Evolutionary conservation across 2,888 invertebrate genomes (phyloP).

Genomic region (Amphipyra berbera): DNA sequence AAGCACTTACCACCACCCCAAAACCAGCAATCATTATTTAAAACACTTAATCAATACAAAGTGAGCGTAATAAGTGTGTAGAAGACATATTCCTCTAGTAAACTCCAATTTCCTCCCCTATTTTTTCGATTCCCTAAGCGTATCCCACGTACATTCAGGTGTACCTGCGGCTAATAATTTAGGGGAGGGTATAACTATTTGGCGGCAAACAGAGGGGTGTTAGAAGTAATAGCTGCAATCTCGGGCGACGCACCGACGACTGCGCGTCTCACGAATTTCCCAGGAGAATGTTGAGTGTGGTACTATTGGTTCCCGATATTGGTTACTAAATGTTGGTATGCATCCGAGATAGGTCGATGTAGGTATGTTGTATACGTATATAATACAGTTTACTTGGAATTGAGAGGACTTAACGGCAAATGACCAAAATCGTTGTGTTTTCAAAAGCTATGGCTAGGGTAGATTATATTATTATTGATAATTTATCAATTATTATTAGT

Average conservation of each 20-base stretch:
- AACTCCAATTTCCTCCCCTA: conserved; percentile 75
- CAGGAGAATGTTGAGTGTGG: conserved; percentile 73
- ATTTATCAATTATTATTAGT: too few species aligned
- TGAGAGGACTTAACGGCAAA: too few species aligned
- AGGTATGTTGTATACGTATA: too few species aligned
- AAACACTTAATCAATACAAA: conserved; percentile 47
- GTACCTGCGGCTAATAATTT: conserved; percentile 82
- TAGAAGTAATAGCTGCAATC: conserved; percentile 87
- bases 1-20: conserved; percentile 16
- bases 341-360: background rate
- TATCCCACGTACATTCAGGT: conserved; percentile 69
- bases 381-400: too few species aligned
- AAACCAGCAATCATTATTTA: conserved; percentile 18
- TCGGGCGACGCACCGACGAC: conserved; percentile 74
- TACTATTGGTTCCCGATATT: conserved; percentile 67
- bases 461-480: too few species aligned
- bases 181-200: conserved; percentile 82
- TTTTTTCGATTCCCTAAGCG: conserved; percentile 73
- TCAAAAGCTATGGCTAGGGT: too few species aligned
- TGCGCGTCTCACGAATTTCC: conserved; percentile 83
- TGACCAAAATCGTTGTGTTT: too few species aligned
- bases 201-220: conserved; percentile 82
- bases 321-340: background rate
- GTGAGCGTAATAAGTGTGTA: conserved; percentile 47
- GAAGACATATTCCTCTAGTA: conserved; percentile 63